Percentiles rank a stretch among this genome's conserved stretches.
These are phyloP conservation scores for Syngnathus floridae DNA, from an alignment of 2,113 vertebrate genomes.

Conservation along the genomic window DNA sequence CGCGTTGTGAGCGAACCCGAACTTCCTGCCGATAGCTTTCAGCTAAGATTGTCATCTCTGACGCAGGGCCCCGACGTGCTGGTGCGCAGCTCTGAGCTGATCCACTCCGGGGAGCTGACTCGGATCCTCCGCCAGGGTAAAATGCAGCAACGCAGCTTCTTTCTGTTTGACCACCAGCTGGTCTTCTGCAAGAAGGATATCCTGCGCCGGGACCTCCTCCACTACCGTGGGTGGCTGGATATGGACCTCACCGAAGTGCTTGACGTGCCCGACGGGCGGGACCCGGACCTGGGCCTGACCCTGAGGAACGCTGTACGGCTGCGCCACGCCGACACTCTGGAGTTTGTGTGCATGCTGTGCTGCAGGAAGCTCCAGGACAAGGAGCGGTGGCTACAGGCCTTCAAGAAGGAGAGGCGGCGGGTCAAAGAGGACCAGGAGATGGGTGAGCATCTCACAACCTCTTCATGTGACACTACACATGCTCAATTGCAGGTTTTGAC, in stretches of 20 bases:
- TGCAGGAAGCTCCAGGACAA: slow-evolving; percentile 89
- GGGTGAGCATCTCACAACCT: slow-evolving; percentile 72
- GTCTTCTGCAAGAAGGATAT: slow-evolving; percentile 95
- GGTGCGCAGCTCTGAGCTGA: slow-evolving; percentile 88
- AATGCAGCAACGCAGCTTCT: slow-evolving; percentile 91
- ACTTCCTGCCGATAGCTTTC: not conserved
- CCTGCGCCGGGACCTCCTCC: slow-evolving; percentile 88
- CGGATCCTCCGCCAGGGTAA: slow-evolving; percentile 81
- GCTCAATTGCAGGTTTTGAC: not conserved
- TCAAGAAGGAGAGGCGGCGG: slow-evolving; percentile 77
- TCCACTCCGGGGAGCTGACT: slow-evolving; percentile 91
- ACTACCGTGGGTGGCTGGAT: slow-evolving; percentile 85
- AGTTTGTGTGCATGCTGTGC: slow-evolving; percentile 79
- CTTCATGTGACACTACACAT: slow-evolving; percentile 12
- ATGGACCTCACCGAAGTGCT: slow-evolving; percentile 79
- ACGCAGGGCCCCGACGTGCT: slow-evolving; percentile 84
- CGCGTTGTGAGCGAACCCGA: not conserved
- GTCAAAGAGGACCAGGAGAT: slow-evolving; percentile 90
- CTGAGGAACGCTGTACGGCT: slow-evolving; percentile 86
- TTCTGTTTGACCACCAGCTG: slow-evolving; percentile 96
- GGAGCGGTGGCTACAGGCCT: slow-evolving; percentile 85
- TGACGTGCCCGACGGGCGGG: slow-evolving; percentile 81
- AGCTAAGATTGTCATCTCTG: not conserved
- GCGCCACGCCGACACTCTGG: slow-evolving; percentile 72
- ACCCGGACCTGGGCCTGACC: slow-evolving; percentile 76